These are phyloP conservation scores for Glyptemys insculpta DNA, from an alignment of 2,797 vertebrate species.

Conservation along the genomic window DNA sequence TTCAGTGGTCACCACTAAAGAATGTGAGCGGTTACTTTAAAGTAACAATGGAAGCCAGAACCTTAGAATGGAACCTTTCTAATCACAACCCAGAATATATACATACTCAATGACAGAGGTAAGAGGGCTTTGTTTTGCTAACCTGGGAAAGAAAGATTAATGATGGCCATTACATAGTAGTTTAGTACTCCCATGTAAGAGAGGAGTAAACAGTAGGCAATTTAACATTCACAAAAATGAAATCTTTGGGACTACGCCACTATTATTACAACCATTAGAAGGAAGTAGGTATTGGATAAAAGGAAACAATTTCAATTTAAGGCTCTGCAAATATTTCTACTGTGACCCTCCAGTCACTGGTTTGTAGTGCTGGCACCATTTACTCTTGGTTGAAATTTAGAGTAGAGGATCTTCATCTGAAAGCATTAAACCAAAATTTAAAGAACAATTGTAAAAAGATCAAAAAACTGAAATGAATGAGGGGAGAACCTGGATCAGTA, in stretches of 20 bases:
- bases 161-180: not conserved
- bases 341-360: not conserved
- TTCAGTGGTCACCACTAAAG: not conserved
- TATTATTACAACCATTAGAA: not conserved
- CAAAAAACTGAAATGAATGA: not conserved
- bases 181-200: accelerated
- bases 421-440: not conserved
- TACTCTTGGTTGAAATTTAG: not conserved
- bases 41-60: not conserved
- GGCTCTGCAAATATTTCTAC: not conserved
- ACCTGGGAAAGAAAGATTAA: not conserved
- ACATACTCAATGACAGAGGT: not conserved
- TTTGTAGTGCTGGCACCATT: not conserved
- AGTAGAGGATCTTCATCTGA: not conserved
- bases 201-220: not conserved
- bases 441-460: not conserved
- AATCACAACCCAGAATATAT: not conserved
- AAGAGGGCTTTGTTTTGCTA: not conserved
- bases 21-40: not conserved
- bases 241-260: not conserved
- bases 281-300: not conserved
- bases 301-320: not conserved
- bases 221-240: slow-evolving; percentile 1
- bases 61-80: not conserved
- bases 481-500: not conserved